Evolutionary conservation across 2,888 invertebrate species (phyloP).

Genomic region (Clitarchus hookeri): DNA sequence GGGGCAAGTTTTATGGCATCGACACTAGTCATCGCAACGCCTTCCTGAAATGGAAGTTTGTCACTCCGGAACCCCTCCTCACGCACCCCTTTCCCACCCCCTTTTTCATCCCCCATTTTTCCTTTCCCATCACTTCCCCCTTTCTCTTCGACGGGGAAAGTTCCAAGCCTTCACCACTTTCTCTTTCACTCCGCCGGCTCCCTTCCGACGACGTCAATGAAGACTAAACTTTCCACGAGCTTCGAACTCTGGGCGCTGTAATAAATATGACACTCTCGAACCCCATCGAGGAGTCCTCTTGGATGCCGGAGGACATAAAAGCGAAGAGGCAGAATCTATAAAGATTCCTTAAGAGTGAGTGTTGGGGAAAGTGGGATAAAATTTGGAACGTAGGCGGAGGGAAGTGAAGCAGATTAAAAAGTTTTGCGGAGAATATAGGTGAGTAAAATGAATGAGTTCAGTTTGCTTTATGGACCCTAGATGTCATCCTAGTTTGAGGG

Average conservation of each 20-base stretch:
- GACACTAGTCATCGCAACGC: conserved; percentile 9
- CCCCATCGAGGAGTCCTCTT: background rate
- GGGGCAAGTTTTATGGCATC: background rate
- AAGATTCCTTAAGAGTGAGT: background rate
- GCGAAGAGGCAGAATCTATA: conserved; percentile 8
- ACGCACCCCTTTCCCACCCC: background rate
- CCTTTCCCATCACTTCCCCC: conserved; percentile 7
- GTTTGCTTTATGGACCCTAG: background rate
- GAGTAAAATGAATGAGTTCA: conserved; percentile 4
- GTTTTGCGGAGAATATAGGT: conserved; percentile 5
- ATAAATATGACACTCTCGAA: conserved; percentile 14
- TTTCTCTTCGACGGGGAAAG: background rate
- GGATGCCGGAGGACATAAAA: conserved; percentile 2
- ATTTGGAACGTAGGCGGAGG: background rate
- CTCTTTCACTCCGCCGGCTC: background rate
- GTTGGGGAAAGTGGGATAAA: background rate
- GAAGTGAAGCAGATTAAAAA: background rate
- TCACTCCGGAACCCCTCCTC: background rate
- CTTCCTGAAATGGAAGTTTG: conserved; percentile 6
- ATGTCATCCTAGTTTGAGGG: background rate
- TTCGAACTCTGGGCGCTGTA: conserved; percentile 8
- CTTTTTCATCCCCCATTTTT: background rate
- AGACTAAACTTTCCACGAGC: background rate
- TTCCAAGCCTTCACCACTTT: background rate
- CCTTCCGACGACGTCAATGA: background rate